Conservation (phyloP, 2,888 invertebrate genomes). For the Plagodis pulveraria region DNA sequence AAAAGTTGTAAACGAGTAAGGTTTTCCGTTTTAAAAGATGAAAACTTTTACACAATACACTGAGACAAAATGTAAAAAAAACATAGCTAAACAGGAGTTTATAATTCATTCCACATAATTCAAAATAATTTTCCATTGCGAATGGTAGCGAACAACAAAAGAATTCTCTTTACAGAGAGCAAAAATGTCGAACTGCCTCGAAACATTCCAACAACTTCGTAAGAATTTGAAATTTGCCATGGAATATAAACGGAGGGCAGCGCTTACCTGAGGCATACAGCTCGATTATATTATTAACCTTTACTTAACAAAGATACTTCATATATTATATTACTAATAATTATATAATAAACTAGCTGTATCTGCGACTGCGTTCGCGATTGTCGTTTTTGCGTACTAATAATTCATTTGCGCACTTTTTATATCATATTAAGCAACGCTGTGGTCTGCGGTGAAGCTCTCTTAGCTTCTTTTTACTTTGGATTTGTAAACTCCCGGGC, state of each 20-base stretch:
- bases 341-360: no score
- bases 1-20: slow-evolving; percentile 9
- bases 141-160: slow-evolving; percentile 55
- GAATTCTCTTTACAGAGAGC: slow-evolving; percentile 56
- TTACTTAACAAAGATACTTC: slow-evolving; percentile 14
- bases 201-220: slow-evolving; percentile 61
- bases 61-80: slow-evolving; percentile 17
- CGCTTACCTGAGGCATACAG: slow-evolving; percentile 31
- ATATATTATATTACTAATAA: slow-evolving; percentile 5
- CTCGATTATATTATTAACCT: slow-evolving; percentile 14
- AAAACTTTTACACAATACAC: slow-evolving; percentile 18
- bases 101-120: slow-evolving; percentile 39
- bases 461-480: no score
- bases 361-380: no score
- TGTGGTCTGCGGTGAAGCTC: no score
- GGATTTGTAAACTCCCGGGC: no score
- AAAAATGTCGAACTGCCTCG: slow-evolving; percentile 60
- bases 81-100: slow-evolving; percentile 21
- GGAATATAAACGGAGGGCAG: slow-evolving; percentile 49
- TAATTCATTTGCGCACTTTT: no score
- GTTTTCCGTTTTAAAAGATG: slow-evolving; percentile 14
- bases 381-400: no score
- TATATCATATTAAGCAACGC: no score
- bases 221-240: slow-evolving; percentile 63
- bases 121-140: slow-evolving; percentile 47